Evolutionary conservation across 2,113 vertebrate species (phyloP).

Genomic region (Siniperca chuatsi): DNA sequence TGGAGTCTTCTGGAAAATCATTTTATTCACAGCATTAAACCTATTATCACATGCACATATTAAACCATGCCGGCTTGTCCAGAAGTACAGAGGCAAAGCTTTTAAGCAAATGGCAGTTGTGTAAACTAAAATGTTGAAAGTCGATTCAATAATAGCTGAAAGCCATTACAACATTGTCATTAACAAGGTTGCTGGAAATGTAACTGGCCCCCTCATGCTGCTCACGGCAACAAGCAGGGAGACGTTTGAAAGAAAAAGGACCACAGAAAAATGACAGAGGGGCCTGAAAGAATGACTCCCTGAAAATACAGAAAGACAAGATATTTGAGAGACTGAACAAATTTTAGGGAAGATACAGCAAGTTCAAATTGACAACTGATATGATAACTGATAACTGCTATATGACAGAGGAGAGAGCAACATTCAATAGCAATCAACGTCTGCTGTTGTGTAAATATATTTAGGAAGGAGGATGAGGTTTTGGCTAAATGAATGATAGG

Average conservation of each 20-base stretch:
- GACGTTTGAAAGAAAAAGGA: constrained; percentile 44
- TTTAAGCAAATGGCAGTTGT: constrained; percentile 74
- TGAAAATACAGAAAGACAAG: constrained; percentile 20
- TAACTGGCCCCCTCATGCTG: constrained; percentile 77
- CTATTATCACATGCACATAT: constrained; percentile 68
- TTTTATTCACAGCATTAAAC: constrained; percentile 71
- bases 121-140: constrained; percentile 72
- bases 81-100: constrained; percentile 66
- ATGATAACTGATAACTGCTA: not conserved
- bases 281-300: constrained; percentile 1
- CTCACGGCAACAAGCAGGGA: constrained; percentile 59
- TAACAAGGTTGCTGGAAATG: constrained; percentile 76
- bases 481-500: constrained; percentile 71
- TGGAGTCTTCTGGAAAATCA: constrained; percentile 48
- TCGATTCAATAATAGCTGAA: constrained; percentile 65
- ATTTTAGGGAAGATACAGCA: not conserved
- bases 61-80: constrained; percentile 60
- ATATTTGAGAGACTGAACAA: constrained; percentile 27
- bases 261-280: constrained; percentile 27
- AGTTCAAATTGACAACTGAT: constrained; percentile 1
- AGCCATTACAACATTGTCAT: constrained; percentile 76
- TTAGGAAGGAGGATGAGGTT: constrained; percentile 62
- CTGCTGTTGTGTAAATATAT: not conserved
- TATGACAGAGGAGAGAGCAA: not conserved
- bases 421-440: not conserved